A percentile compares a stretch with the other conserved stretches of the same genome.
Evolutionary conservation across 2,888 invertebrate species (phyloP).

Genomic region (Morinoia aosen): DNA sequence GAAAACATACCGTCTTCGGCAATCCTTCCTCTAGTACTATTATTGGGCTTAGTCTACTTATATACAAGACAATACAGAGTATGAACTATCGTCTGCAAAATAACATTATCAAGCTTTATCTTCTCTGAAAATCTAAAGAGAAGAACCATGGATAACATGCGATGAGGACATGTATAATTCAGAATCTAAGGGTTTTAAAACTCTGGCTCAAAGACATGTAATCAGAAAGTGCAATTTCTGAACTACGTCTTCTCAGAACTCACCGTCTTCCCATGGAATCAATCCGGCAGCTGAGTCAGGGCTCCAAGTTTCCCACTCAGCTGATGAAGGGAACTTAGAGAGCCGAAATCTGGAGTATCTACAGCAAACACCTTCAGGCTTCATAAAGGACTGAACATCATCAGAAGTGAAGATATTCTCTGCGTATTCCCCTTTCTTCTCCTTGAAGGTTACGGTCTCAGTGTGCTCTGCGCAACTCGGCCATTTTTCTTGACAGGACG

Average conservation of each 20-base stretch:
- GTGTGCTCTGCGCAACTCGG: background rate
- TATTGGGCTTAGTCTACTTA: background rate
- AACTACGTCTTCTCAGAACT: background rate
- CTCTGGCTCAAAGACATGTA: background rate
- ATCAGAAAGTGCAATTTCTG: background rate
- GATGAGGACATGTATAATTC: background rate
- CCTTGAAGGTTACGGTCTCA: background rate
- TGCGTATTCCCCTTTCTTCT: background rate
- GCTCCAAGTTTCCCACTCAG: background rate
- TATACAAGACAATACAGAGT: too few species aligned
- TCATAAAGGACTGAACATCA: background rate
- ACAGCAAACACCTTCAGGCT: conserved; percentile 8
- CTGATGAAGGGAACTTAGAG: background rate
- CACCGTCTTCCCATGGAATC: background rate
- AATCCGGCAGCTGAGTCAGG: background rate
- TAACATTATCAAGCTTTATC: background rate
- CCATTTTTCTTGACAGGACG: background rate
- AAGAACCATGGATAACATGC: background rate
- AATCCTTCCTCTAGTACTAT: background rate
- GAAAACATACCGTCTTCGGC: background rate
- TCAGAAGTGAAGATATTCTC: background rate
- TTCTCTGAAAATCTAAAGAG: background rate
- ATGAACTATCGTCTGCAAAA: too few species aligned
- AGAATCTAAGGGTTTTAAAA: background rate
- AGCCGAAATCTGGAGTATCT: conserved; percentile 1